Evolutionary conservation across 2,888 invertebrate genomes (phyloP), one percentile per base, ranked within the genome.

Genomic region (Heliconius ethilla): DNA sequence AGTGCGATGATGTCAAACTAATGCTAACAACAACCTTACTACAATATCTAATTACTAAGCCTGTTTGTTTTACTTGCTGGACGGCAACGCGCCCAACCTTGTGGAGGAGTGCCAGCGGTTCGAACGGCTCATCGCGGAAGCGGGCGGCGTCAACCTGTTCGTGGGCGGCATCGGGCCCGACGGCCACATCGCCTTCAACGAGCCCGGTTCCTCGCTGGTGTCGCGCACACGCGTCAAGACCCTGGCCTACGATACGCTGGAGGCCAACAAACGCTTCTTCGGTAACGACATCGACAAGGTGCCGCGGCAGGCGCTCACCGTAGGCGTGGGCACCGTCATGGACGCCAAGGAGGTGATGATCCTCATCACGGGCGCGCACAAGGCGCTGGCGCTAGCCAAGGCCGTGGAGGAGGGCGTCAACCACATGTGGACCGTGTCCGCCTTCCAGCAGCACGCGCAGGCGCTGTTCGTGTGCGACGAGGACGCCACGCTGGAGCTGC

Each of bases 371-470:
- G 99, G 99, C 59, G 97, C 97, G 72, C 98, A 99, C 93, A 99
- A 99, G 93, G 96, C 99, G 18, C 97, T 99, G 88, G 99, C 99
- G 76, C 95, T 99, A 81, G 98, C 99, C 89, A 99, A 99, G 93
- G 99, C 99, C 15, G 98, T 99, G 86, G 99, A 99, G 94, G 98
- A 99, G 91, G 99, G 99, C 77, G 97, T 99, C 18, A 99, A 98
- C 95, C 99, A 99, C 93, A 99, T 99, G 99, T 99, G 99, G 99
- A 99, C 99, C 0, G 99, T 99, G 66, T 99, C 99, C 69, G 99
- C 99, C 75, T 99, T 99, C 95, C 99, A 99, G 91, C 98, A 98
- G 91, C 99, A 99, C 93, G 96, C 97, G 72, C 96, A 97, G 87
- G 97, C 99, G 45, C 95, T 99, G 79, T 98, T 99, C 95, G 96